A percentile compares a stretch with the other conserved stretches of the same genome.
These are phyloP conservation scores for Euphonia xanthogaster DNA, from an alignment of 2,797 vertebrate species.

Conservation along the genomic window DNA sequence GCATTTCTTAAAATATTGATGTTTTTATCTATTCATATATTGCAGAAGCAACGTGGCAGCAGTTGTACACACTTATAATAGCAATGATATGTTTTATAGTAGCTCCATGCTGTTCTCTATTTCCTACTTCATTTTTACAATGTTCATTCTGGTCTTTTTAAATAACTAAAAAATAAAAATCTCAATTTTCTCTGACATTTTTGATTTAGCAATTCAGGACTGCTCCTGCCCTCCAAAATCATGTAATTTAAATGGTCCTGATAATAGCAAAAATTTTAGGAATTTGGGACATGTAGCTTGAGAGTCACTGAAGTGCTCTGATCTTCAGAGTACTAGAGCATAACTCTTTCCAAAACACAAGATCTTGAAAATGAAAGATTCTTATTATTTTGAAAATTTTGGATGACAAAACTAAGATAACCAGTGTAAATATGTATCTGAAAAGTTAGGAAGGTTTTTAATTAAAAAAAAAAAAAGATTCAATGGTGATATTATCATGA, in stretches of 20 bases:
- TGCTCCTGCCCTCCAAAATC: background rate
- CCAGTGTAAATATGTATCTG: background rate
- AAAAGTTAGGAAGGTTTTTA: background rate
- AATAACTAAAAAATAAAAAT: background rate
- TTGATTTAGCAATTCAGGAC: background rate
- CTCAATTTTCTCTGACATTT: background rate
- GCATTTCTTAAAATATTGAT: constrained; percentile 33
- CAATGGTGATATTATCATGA: background rate
- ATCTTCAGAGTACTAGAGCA: background rate
- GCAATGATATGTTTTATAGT: background rate
- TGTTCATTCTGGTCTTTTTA: background rate
- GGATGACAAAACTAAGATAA: background rate
- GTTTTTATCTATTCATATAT: constrained; percentile 12
- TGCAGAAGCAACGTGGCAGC: constrained; percentile 6
- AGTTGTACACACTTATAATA: background rate
- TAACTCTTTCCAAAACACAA: background rate
- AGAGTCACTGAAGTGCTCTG: background rate
- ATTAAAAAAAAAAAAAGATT: background rate
- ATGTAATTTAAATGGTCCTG: background rate
- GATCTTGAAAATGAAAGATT: background rate
- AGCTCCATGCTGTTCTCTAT: background rate
- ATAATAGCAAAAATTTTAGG: background rate
- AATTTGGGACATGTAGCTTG: background rate
- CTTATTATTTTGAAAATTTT: background rate
- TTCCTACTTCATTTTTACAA: background rate